Conservation (phyloP, 2,888 invertebrate genomes). For the Temnothorax rugatulus region DNA sequence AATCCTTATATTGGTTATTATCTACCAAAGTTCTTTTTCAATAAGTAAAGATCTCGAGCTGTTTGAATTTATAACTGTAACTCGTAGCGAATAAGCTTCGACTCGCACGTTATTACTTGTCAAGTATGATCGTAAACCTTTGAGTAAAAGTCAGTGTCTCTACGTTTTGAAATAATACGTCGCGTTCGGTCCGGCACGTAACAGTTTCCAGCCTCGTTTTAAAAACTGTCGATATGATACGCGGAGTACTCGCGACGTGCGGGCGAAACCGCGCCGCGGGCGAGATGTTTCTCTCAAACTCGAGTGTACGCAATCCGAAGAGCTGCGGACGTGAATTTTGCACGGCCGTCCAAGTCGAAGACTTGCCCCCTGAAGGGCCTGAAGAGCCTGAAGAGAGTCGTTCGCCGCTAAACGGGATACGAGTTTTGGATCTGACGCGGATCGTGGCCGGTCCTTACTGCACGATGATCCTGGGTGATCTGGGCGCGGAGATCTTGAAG, state of each 20-base stretch:
- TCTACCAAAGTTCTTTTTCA: neutral
- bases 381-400: constrained; percentile 68
- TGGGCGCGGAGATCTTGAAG: constrained; percentile 97
- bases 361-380: too few species aligned
- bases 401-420: constrained; percentile 90
- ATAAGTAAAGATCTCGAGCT: neutral
- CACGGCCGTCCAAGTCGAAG: constrained; percentile 10
- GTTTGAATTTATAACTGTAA: neutral
- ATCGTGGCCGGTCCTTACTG: constrained; percentile 98
- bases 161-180: neutral
- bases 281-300: neutral
- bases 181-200: neutral
- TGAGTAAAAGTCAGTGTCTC: neutral
- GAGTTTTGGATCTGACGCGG: constrained; percentile 93
- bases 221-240: neutral
- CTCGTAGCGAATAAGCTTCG: neutral
- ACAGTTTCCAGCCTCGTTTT: neutral
- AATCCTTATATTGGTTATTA: neutral
- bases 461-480: constrained; percentile 96
- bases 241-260: constrained; percentile 1
- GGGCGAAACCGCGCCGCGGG: constrained; percentile 5
- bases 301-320: neutral
- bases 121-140: neutral
- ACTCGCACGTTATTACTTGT: neutral
- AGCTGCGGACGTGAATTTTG: constrained; percentile 41